Conservation (phyloP, 23 tunicate species). For the Ascidia mentula region DNA sequence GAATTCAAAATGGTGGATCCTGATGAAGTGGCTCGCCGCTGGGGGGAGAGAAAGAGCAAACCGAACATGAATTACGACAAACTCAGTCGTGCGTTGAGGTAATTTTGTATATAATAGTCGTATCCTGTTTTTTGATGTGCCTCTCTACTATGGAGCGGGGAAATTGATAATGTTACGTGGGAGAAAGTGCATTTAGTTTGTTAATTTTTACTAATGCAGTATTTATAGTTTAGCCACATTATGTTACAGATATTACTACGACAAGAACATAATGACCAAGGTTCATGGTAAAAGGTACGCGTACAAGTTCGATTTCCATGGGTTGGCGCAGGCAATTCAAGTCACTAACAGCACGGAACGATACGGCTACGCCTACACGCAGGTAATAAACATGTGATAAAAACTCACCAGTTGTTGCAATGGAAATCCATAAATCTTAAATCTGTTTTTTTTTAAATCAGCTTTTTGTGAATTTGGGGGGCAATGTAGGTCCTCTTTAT, state of each 20-base stretch:
- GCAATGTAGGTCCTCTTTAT: no score
- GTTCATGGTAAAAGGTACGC: constrained; percentile 88
- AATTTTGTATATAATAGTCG: not conserved
- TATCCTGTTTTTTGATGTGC: not conserved
- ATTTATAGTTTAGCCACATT: not conserved
- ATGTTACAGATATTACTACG: constrained; percentile 73
- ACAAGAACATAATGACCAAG: constrained; percentile 89
- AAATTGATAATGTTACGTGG: no score
- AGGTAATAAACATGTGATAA: constrained; percentile 19
- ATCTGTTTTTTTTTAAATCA: no score
- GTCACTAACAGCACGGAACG: constrained; percentile 33
- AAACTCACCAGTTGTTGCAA: no score
- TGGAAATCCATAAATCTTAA: no score
- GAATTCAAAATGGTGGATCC: constrained; percentile 99
- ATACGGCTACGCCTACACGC: constrained; percentile 56
- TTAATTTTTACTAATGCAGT: no score
- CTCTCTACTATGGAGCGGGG: no score
- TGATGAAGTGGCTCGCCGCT: constrained; percentile 95
- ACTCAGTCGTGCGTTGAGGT: constrained; percentile 93
- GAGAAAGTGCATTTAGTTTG: no score
- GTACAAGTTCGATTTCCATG: constrained; percentile 85
- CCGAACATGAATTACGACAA: constrained; percentile 99
- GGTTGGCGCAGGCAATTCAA: constrained; percentile 80
- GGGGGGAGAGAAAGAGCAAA: constrained; percentile 98
- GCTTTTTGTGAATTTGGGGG: not conserved